Conservation (phyloP, 53 echinoderm and acorn worm species). For the Patiria pectinifera region DNA sequence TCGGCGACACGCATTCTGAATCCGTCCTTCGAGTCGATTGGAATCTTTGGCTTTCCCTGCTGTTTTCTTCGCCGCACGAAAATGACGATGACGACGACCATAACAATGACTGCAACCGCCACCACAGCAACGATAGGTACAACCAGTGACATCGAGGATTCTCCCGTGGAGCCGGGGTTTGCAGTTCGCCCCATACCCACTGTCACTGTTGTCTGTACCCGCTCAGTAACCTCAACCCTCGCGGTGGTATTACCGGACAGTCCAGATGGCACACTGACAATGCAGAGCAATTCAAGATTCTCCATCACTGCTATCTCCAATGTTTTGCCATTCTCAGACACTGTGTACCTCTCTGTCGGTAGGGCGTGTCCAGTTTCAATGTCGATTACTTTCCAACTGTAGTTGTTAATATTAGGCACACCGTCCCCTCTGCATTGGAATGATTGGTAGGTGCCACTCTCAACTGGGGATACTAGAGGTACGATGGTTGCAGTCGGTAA, state of each 20-base stretch:
- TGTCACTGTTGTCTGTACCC: too few relatives aligned
- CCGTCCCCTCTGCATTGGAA: conserved; percentile 10
- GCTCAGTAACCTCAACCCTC: background rate
- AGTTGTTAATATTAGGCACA: conserved; percentile 24
- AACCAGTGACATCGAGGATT: background rate
- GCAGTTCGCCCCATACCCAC: background rate
- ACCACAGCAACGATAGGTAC: background rate
- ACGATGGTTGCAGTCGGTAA: conserved; percentile 35
- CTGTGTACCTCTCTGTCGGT: conserved; percentile 13
- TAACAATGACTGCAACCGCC: background rate
- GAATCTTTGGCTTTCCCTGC: background rate
- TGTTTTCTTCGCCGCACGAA: background rate
- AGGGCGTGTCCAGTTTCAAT: background rate
- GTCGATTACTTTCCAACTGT: conserved; percentile 36
- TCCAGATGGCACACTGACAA: conserved; percentile 59
- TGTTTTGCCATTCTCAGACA: conserved; percentile 8
- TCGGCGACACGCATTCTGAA: background rate
- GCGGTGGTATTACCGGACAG: conserved; percentile 39
- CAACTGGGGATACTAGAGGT: background rate
- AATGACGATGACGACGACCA: background rate
- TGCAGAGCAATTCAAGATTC: conserved; percentile 26
- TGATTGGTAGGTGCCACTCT: conserved; percentile 17
- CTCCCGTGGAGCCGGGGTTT: background rate
- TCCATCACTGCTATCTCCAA: background rate
- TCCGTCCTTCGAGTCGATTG: conserved; percentile 3